Evolutionary conservation across 2,113 vertebrate species (phyloP).

Genomic region (Gadus macrocephalus): DNA sequence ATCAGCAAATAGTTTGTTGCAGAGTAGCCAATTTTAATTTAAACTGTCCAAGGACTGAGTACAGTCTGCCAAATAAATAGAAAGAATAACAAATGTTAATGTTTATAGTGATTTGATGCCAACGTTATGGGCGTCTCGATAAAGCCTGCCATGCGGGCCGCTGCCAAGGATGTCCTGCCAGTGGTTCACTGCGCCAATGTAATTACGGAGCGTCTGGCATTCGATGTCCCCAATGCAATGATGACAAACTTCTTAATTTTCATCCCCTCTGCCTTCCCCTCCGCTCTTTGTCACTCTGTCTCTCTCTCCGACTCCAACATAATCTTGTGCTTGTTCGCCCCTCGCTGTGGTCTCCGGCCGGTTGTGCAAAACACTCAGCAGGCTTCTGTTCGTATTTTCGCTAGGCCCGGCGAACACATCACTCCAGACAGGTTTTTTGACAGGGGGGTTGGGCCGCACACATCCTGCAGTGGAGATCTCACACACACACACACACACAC

Average conservation of each 20-base stretch:
- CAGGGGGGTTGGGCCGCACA: neutral
- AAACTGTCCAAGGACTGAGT: neutral
- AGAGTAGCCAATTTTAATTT: neutral
- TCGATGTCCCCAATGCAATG: conserved; percentile 51
- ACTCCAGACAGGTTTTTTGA: conserved; percentile 39
- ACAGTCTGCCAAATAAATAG: conserved; percentile 16
- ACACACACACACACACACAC: too few species aligned
- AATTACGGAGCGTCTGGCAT: conserved; percentile 56
- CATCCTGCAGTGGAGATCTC: neutral
- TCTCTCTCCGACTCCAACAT: neutral
- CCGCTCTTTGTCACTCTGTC: conserved; percentile 5
- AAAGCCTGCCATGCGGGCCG: conserved; percentile 18
- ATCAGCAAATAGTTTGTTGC: conserved; percentile 5
- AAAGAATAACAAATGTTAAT: conserved; percentile 26
- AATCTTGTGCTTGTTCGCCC: neutral
- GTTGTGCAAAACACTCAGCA: neutral
- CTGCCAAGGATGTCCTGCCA: conserved; percentile 36
- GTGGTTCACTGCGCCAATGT: conserved; percentile 39
- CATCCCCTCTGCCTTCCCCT: neutral
- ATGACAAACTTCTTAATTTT: conserved; percentile 29
- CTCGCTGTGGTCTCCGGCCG: neutral
- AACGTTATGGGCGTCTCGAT: conserved; percentile 15
- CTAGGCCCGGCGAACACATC: conserved; percentile 55
- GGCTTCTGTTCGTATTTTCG: neutral
- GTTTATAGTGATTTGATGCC: neutral